Conservation (phyloP, 1,140 invertebrate genomes). For the Archegozetes longisetosus region DNA sequence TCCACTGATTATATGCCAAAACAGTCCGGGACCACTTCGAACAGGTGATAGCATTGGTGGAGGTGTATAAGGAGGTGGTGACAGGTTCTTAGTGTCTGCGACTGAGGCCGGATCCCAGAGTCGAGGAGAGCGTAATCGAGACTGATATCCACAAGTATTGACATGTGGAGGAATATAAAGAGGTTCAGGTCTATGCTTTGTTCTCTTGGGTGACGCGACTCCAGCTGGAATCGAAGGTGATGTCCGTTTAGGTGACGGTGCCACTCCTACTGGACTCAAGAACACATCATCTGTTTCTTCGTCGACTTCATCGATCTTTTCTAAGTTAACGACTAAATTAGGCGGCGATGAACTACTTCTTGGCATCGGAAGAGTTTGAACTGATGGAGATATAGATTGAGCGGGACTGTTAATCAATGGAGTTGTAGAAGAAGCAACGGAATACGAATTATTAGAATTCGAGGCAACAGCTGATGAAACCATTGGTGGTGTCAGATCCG, state of each 20-base stretch:
- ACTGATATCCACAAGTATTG: conserved; percentile 32
- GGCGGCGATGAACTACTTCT: neutral
- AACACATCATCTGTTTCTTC: neutral
- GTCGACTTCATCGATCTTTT: neutral
- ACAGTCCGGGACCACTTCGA: conserved; percentile 65
- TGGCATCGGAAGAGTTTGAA: too few relatives aligned
- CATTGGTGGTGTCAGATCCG: neutral
- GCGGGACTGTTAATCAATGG: neutral
- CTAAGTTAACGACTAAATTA: neutral
- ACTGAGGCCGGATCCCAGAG: conserved; percentile 27
- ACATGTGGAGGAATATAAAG: conserved; percentile 37
- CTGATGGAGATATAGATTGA: too few relatives aligned
- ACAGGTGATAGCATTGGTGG: conserved; percentile 80
- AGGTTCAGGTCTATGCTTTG: conserved; percentile 44
- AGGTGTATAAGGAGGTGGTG: conserved; percentile 58
- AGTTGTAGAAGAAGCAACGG: neutral
- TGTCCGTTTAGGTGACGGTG: neutral
- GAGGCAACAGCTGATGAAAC: neutral
- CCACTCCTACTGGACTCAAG: neutral
- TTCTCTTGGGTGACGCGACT: conserved; percentile 31
- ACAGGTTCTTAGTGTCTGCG: conserved; percentile 13
- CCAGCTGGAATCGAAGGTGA: neutral
- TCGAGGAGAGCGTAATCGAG: conserved; percentile 38
- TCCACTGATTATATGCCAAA: conserved; percentile 37
- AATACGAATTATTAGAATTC: neutral